Evolutionary conservation across 2,888 invertebrate genomes (phyloP).

Genomic region (Ectobius pallidus): DNA sequence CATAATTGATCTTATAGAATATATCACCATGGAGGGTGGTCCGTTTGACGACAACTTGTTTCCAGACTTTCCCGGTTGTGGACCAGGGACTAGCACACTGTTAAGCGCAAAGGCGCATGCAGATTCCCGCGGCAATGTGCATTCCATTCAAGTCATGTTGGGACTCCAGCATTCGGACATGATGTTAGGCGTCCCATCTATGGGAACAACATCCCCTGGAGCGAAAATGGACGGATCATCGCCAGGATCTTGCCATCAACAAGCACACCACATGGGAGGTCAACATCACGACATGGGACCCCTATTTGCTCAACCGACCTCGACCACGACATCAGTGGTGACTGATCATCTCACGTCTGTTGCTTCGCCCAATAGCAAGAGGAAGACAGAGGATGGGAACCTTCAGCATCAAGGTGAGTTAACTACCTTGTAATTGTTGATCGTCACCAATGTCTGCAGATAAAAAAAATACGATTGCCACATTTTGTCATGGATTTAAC

Average conservation of each 20-base stretch:
- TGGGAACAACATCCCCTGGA: constrained; percentile 16
- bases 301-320: constrained; percentile 32
- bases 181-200: constrained; percentile 48
- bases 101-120: constrained; percentile 43
- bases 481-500: too few species aligned
- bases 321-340: constrained; percentile 50
- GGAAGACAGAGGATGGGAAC: constrained; percentile 49
- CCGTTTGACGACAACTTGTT: constrained; percentile 82
- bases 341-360: neutral
- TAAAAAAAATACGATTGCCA: too few species aligned
- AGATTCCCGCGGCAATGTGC: constrained; percentile 47
- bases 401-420: constrained; percentile 19
- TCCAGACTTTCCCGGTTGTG: constrained; percentile 70
- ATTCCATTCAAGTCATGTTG: constrained; percentile 51
- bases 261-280: constrained; percentile 34
- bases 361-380: constrained; percentile 47
- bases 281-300: constrained; percentile 37
- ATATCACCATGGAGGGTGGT: constrained; percentile 76
- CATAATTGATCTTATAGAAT: too few species aligned
- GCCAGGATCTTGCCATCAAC: neutral
- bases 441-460: too few species aligned
- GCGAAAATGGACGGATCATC: constrained; percentile 50
- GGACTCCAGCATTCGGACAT: constrained; percentile 53
- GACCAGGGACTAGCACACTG: constrained; percentile 51
- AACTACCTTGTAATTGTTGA: too few species aligned